Evolutionary conservation across 2,888 invertebrate genomes (phyloP).

Genomic region (Drosophila pseudotakahashii): DNA sequence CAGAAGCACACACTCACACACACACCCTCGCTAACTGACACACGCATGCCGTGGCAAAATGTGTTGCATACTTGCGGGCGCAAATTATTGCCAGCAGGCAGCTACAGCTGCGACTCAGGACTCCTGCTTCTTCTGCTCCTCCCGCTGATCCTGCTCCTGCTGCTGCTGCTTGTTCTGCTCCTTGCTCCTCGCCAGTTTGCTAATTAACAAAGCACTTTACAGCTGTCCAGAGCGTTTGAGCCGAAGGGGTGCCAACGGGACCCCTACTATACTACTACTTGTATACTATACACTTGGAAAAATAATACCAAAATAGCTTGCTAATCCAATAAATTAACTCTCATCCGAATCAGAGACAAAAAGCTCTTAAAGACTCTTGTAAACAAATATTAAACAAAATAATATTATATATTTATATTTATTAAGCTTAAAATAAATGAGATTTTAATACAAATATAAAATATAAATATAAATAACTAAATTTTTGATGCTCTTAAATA

Average conservation of each 20-base stretch:
- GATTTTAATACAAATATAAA: too few species aligned
- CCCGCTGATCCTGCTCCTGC: not conserved
- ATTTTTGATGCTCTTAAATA: too few species aligned
- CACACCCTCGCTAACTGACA: constrained; percentile 10
- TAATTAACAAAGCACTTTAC: constrained; percentile 79
- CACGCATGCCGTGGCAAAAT: constrained; percentile 61
- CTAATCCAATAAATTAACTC: too few species aligned
- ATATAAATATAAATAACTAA: too few species aligned
- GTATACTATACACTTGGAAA: not conserved
- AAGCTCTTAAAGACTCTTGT: too few species aligned
- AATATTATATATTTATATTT: too few species aligned
- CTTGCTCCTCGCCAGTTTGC: constrained; percentile 61
- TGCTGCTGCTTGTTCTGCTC: not conserved
- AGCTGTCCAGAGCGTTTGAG: constrained; percentile 44
- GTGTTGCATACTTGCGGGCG: constrained; percentile 76
- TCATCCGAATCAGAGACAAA: too few species aligned
- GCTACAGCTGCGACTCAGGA: constrained; percentile 37
- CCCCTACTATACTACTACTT: too few species aligned
- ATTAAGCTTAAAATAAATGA: too few species aligned
- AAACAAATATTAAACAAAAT: too few species aligned
- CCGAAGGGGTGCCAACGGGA: not conserved
- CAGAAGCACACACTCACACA: not conserved
- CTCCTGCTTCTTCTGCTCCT: constrained; percentile 1
- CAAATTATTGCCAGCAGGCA: constrained; percentile 70
- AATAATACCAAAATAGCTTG: not conserved